Percentiles rank a stretch among this genome's conserved stretches.
Evolutionary conservation across 2,888 invertebrate genomes (phyloP).

Genomic region (Pherbina coryleti): DNA sequence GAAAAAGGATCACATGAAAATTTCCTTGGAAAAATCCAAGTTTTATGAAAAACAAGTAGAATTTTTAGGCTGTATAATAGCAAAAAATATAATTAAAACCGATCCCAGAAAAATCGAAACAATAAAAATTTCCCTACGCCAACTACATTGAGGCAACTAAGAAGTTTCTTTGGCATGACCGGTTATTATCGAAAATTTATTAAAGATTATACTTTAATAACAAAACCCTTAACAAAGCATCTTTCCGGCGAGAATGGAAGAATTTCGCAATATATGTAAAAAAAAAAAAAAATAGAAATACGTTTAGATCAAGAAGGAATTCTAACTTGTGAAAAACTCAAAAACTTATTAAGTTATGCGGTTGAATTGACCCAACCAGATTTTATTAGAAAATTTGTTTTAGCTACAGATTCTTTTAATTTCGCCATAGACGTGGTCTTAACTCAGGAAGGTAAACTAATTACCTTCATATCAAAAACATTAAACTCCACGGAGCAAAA

Average conservation of each 20-base stretch:
- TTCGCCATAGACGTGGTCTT: neutral
- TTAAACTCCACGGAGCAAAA: neutral
- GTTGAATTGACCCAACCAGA: neutral
- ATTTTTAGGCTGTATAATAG: slow-evolving; percentile 10
- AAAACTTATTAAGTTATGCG: neutral
- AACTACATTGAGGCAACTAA: neutral
- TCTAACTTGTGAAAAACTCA: neutral
- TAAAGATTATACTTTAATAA: too few species aligned
- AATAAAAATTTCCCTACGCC: neutral
- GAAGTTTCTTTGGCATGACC: too few species aligned
- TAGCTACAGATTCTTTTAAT: neutral
- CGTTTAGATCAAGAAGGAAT: neutral
- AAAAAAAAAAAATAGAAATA: neutral
- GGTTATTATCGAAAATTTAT: too few species aligned
- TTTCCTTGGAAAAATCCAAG: neutral
- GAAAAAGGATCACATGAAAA: neutral
- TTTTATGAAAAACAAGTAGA: slow-evolving; percentile 4
- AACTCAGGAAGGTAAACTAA: neutral
- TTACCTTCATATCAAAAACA: neutral
- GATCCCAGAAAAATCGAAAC: slow-evolving; percentile 5
- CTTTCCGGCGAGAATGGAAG: neutral
- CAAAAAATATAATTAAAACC: neutral
- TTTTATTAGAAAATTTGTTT: neutral
- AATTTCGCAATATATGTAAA: neutral
- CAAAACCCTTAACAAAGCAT: too few species aligned